These are phyloP conservation scores for Lissonota sp. DNA, from an alignment of 2,888 invertebrate species.

Conservation along the genomic window DNA sequence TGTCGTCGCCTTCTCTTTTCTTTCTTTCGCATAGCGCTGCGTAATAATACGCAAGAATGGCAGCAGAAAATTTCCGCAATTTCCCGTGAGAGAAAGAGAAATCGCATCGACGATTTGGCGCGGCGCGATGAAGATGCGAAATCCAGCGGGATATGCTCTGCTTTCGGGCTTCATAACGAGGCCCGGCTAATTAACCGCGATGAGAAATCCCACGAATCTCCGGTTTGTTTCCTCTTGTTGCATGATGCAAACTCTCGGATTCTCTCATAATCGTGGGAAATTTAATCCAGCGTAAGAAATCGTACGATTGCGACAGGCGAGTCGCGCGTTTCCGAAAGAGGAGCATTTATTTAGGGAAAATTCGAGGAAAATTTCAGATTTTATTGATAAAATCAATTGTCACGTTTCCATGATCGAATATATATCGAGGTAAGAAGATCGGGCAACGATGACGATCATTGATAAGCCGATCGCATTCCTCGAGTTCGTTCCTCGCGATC, in stretches of 20 bases:
- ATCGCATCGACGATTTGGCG: constrained; percentile 18
- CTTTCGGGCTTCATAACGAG: constrained; percentile 59
- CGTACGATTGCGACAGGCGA: no score
- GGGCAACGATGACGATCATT: no score
- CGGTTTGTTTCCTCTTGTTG: background rate
- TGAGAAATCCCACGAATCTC: constrained; percentile 35
- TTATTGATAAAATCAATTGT: no score
- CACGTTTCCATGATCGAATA: no score
- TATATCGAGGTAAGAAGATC: no score
- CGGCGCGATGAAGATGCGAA: constrained; percentile 20
- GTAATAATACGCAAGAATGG: background rate
- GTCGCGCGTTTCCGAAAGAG: background rate
- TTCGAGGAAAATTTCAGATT: background rate
- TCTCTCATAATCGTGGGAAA: constrained; percentile 48
- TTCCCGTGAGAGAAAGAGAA: constrained; percentile 53
- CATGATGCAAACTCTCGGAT: constrained; percentile 19
- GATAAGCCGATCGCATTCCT: constrained; percentile 54
- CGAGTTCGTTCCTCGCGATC: constrained; percentile 62
- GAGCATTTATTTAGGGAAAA: background rate
- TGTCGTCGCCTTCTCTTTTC: background rate
- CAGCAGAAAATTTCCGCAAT: constrained; percentile 27
- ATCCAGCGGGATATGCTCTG: constrained; percentile 39
- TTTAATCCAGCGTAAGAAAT: background rate
- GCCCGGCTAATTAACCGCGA: constrained; percentile 60
- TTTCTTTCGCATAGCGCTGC: constrained; percentile 16